These are phyloP conservation scores for Allolobophora icterica DNA, from an alignment of 2,888 invertebrate species.

Conservation along the genomic window DNA sequence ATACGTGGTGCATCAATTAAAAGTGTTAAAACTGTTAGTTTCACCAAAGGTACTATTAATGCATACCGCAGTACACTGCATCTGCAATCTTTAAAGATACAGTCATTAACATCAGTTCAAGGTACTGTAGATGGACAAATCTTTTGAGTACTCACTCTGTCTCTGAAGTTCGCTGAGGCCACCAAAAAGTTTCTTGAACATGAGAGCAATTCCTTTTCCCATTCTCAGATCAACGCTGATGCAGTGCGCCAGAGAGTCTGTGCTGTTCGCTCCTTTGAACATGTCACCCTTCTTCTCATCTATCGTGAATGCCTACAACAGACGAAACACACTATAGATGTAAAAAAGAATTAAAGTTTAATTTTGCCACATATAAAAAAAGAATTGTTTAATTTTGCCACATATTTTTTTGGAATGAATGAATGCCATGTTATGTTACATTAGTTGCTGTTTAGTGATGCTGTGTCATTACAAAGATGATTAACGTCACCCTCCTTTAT, in stretches of 20 bases:
- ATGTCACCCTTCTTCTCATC: conserved; percentile 55
- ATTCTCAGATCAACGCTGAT: conserved; percentile 62
- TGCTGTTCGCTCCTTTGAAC: conserved; percentile 52
- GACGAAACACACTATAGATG: neutral
- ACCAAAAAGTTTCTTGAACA: conserved; percentile 63
- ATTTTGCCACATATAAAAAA: neutral
- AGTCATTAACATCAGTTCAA: neutral
- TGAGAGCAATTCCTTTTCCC: conserved; percentile 64
- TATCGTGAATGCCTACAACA: conserved; percentile 36
- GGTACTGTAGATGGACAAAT: neutral
- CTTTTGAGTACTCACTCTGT: conserved; percentile 49
- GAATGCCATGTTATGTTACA: no score
- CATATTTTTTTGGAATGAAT: no score
- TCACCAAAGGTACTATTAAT: no score
- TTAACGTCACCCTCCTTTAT: no score
- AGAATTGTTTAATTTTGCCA: no score
- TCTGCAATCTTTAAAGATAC: neutral
- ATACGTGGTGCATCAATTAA: neutral
- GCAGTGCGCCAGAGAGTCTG: conserved; percentile 62
- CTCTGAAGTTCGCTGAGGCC: conserved; percentile 56
- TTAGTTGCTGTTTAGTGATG: no score
- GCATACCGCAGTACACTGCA: neutral
- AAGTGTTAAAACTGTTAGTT: neutral
- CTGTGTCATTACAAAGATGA: no score
- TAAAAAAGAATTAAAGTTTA: neutral